phyloP scores from a whole-genome alignment of 2,888 invertebrate species.

The Chironomus tentans region DNA sequence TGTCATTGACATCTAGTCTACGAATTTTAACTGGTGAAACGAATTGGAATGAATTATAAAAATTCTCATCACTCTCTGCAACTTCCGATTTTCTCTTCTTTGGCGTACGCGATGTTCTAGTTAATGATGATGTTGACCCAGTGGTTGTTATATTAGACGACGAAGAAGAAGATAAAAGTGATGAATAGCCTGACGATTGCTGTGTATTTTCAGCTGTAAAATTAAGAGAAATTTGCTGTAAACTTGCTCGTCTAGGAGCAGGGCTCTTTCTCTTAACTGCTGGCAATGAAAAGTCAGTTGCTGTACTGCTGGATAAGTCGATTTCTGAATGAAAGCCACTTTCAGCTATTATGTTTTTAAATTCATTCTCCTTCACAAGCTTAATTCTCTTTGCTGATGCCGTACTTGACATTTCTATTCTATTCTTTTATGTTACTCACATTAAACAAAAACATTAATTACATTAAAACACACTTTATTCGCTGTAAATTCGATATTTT shows the following conservation, averaged over 20 bases:
- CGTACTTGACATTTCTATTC: not conserved
- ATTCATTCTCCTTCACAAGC: not conserved
- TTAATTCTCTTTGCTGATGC: not conserved
- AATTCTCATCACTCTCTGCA: constrained; percentile 16
- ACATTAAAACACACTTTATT: too few species aligned
- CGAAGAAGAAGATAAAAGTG: not conserved
- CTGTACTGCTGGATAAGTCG: not conserved
- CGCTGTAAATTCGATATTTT: too few species aligned
- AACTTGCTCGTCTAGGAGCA: not conserved
- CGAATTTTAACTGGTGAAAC: constrained; percentile 6
- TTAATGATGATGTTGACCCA: not conserved
- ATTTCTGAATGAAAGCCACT: constrained; percentile 3
- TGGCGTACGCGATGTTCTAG: not conserved
- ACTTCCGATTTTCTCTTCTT: constrained; percentile 7
- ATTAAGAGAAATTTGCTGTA: not conserved
- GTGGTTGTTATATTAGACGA: not conserved
- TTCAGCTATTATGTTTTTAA: not conserved
- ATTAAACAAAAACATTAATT: too few species aligned
- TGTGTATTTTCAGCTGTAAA: not conserved
- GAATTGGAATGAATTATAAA: not conserved
- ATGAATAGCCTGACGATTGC: not conserved
- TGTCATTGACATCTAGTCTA: not conserved
- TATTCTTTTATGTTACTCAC: too few species aligned
- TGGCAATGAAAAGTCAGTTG: not conserved
- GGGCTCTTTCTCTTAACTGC: not conserved